phyloP scores from a whole-genome alignment of 1,140 invertebrate species.

The Brachionus rotundiformis region DNA sequence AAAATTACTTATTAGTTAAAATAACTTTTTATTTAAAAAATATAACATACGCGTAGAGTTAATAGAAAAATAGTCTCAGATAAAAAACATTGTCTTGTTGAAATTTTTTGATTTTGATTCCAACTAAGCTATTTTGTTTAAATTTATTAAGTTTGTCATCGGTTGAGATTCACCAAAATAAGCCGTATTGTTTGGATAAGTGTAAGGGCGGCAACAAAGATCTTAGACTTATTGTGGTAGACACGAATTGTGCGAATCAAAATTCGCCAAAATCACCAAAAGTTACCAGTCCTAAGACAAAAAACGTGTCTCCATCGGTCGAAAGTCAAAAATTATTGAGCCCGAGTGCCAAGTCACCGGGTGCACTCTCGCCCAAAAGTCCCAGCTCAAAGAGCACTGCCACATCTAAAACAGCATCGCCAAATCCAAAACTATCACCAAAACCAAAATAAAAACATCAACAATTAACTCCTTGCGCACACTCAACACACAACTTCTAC shows the following conservation, averaged over 20 bases:
- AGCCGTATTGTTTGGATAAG: slow-evolving; percentile 1
- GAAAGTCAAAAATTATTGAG: background rate
- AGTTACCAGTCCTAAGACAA: background rate
- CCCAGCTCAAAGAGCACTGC: background rate
- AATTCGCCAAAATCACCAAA: background rate
- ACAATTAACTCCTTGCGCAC: slow-evolving; percentile 38
- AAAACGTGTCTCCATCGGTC: background rate
- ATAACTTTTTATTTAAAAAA: too few relatives aligned
- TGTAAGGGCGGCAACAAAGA: background rate
- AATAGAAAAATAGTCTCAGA: too few relatives aligned
- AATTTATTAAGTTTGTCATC: background rate
- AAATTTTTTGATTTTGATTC: too few relatives aligned
- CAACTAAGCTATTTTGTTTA: background rate
- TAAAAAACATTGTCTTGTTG: too few relatives aligned
- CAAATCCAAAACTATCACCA: background rate
- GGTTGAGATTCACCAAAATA: slow-evolving; percentile 28
- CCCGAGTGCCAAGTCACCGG: background rate
- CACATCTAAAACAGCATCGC: background rate
- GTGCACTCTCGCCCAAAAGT: background rate
- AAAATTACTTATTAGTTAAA: too few relatives aligned
- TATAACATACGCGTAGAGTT: too few relatives aligned
- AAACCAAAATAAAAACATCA: slow-evolving; percentile 23
- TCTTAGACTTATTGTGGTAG: slow-evolving; percentile 8
- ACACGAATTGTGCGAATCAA: background rate
- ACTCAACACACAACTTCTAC: background rate